phyloP scores from a whole-genome alignment of 1,140 invertebrate species.

The Meloidogyne floridensis region DNA sequence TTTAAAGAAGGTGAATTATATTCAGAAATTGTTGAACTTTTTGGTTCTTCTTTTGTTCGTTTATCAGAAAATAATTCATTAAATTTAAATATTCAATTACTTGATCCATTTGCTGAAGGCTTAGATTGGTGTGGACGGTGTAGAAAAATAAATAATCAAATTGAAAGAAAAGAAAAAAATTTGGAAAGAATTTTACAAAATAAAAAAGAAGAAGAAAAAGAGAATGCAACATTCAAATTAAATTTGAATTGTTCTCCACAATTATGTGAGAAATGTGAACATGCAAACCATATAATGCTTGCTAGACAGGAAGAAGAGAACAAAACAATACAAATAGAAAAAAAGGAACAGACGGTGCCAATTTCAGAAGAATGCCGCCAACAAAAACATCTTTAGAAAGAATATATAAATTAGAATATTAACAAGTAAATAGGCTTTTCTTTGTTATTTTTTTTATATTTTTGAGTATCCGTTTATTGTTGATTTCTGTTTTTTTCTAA shows the following conservation, averaged over 20 bases:
- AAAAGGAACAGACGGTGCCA: background rate
- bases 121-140: constrained; percentile 14
- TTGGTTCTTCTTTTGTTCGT: constrained; percentile 19
- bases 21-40: constrained; percentile 19
- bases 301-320: background rate
- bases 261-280: background rate
- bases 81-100: constrained; percentile 10
- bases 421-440: background rate
- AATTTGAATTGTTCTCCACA: background rate
- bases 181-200: background rate
- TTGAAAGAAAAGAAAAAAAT: background rate
- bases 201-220: background rate
- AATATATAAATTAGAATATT: background rate
- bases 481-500: no score
- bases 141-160: constrained; percentile 13
- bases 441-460: background rate
- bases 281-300: background rate
- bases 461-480: no score
- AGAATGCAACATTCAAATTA: background rate
- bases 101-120: background rate
- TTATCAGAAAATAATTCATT: constrained; percentile 9
- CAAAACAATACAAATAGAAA: background rate
- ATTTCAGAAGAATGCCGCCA: background rate
- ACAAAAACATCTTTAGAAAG: background rate
- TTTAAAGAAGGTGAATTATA: constrained; percentile 3